These are phyloP conservation scores for Myotis davidii DNA, from an alignment of 2,113 vertebrate species.

Conservation along the genomic window DNA sequence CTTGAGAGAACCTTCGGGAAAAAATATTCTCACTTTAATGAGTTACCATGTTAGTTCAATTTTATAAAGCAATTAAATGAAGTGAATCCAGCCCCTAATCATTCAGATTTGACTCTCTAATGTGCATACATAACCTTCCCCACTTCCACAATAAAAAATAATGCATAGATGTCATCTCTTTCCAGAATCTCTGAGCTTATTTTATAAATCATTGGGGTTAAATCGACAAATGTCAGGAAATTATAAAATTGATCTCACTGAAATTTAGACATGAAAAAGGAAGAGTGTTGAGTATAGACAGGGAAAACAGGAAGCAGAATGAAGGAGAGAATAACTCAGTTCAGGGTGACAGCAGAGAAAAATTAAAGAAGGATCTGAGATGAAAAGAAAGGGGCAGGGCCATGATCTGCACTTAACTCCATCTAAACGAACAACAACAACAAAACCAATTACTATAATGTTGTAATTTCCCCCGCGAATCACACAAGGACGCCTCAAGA, in stretches of 20 bases:
- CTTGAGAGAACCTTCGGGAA: conserved; percentile 9
- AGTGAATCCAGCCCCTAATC: not conserved
- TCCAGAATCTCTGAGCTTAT: not conserved
- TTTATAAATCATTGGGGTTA: not conserved
- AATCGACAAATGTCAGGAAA: conserved; percentile 25
- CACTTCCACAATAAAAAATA: not conserved
- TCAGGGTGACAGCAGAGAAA: not conserved
- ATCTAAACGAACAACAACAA: not conserved
- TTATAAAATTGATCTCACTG: not conserved
- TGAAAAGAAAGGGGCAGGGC: not conserved
- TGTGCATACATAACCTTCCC: not conserved
- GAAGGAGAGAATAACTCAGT: not conserved
- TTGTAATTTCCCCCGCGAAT: too few relatives aligned
- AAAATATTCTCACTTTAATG: conserved; percentile 52
- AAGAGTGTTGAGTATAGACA: not conserved
- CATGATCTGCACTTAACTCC: not conserved
- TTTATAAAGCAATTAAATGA: conserved; percentile 62
- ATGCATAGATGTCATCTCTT: not conserved
- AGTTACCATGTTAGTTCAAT: conserved; percentile 30
- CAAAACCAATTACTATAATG: not conserved
- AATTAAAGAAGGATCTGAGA: not conserved
- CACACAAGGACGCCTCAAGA: too few relatives aligned
- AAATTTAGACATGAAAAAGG: not conserved
- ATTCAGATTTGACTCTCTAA: not conserved
- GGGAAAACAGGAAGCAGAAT: not conserved